Evolutionary conservation across 2,888 invertebrate species (phyloP).

Genomic region (Fragum whitleyi): DNA sequence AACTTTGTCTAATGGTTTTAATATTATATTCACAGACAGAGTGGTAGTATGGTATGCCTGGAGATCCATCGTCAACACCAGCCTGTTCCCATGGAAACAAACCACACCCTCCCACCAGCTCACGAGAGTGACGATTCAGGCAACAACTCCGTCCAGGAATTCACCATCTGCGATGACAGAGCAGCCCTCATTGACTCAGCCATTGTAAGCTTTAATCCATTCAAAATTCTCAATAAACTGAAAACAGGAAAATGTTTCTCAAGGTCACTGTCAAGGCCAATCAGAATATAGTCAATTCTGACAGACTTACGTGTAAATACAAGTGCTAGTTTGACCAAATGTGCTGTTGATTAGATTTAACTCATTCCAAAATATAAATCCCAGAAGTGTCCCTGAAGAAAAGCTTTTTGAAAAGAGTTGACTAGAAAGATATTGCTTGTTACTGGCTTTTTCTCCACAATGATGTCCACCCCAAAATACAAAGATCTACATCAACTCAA

Average conservation of each 20-base stretch:
- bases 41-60: constrained; percentile 46
- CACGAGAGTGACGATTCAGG: constrained; percentile 31
- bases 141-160: constrained; percentile 45
- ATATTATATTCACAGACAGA: constrained; percentile 38
- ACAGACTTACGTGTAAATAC: background rate
- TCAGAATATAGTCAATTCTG: constrained; percentile 41
- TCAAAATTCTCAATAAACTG: constrained; percentile 50
- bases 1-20: no score
- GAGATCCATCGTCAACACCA: constrained; percentile 56
- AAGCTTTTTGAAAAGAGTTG: no score
- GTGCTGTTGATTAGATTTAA: background rate
- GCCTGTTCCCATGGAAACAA: constrained; percentile 23
- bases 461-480: no score
- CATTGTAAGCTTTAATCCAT: constrained; percentile 65
- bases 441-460: no score
- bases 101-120: background rate
- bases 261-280: constrained; percentile 46
- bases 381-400: no score
- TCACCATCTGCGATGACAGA: constrained; percentile 52
- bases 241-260: constrained; percentile 52
- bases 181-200: constrained; percentile 50
- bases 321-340: background rate
- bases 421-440: no score
- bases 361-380: no score
- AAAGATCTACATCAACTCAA: no score